Evolutionary conservation across 2,797 vertebrate genomes (phyloP).

Genomic region (Mormyrus hasselquistii): DNA sequence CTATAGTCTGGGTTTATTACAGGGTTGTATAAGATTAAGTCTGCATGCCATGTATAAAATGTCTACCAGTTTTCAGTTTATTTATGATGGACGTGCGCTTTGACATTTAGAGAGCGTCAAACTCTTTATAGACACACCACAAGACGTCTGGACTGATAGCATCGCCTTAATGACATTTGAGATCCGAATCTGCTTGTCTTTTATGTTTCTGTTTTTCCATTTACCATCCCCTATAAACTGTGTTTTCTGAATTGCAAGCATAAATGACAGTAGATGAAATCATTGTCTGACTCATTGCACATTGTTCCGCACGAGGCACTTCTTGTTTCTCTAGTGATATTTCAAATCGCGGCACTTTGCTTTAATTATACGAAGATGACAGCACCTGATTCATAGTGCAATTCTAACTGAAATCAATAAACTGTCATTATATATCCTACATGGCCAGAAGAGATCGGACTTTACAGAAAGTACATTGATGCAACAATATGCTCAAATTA

Average conservation of each 20-base stretch:
- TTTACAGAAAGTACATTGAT: not conserved
- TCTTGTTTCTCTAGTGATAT: not conserved
- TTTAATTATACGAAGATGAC: not conserved
- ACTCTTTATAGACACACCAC: not conserved
- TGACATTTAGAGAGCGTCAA: not conserved
- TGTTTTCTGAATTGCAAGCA: not conserved
- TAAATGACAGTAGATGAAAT: not conserved
- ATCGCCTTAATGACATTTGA: not conserved
- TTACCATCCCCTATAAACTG: not conserved
- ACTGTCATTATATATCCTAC: not conserved
- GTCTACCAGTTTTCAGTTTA: not conserved
- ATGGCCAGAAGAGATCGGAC: not conserved
- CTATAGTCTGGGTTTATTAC: not conserved
- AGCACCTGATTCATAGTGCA: not conserved
- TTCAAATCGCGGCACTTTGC: not conserved
- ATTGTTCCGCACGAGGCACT: not conserved
- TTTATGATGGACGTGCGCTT: not conserved
- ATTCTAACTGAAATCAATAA: not conserved
- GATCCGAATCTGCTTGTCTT: not conserved
- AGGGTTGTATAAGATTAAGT: not conserved
- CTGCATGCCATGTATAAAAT: not conserved
- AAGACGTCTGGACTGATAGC: not conserved
- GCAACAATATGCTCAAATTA: not conserved
- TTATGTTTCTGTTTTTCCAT: not conserved
- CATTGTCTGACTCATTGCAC: not conserved